phyloP scores from a whole-genome alignment of 2,888 invertebrate species.

The Mesoligia furuncula region DNA sequence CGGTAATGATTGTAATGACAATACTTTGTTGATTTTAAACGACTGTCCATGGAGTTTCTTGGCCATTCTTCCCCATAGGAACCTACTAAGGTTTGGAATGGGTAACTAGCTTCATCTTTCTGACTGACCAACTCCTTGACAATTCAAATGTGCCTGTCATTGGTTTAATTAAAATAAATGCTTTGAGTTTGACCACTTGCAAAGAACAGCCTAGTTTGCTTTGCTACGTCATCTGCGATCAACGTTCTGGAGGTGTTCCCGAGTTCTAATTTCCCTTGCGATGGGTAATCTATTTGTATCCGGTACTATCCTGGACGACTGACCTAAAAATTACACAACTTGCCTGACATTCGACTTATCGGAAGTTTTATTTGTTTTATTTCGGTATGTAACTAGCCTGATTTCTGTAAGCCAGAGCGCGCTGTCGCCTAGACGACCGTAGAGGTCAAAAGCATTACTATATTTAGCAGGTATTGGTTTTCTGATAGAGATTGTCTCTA shows the following conservation, averaged over 20 bases:
- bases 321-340: constrained; percentile 22
- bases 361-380: constrained; percentile 34
- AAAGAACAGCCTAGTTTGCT: not conserved
- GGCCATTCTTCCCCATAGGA: no score
- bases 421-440: not conserved
- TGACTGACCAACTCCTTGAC: no score
- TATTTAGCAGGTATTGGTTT: constrained; percentile 9
- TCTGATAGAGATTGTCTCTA: not conserved
- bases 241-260: constrained; percentile 3
- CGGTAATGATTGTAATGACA: not conserved
- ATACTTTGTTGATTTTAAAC: no score
- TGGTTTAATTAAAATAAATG: no score
- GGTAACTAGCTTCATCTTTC: no score
- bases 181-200: no score
- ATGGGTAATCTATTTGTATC: constrained; percentile 32
- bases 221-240: not conserved
- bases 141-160: no score
- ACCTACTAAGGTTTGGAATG: no score
- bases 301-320: constrained; percentile 8
- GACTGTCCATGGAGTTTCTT: no score
- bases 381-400: constrained; percentile 27
- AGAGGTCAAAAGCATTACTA: not conserved
- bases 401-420: constrained; percentile 11
- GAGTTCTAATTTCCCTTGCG: constrained; percentile 19
- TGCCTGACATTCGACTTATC: constrained; percentile 33